phyloP scores from a whole-genome alignment of 2,797 vertebrate species.

The Macropodus opercularis region DNA sequence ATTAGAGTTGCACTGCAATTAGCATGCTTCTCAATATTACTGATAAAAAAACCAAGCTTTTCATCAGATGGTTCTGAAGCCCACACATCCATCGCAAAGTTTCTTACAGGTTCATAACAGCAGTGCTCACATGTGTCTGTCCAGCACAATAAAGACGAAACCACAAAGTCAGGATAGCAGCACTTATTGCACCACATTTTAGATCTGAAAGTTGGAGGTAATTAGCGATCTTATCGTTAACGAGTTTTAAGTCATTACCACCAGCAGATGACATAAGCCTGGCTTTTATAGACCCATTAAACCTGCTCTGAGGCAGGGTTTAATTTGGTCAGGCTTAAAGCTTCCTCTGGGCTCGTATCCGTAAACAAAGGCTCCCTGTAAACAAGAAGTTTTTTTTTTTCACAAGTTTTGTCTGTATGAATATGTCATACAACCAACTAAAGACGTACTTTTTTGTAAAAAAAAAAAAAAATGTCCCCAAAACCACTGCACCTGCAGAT shows the following conservation, averaged over 20 bases:
- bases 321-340: conserved; percentile 59
- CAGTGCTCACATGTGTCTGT: conserved; percentile 19
- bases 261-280: conserved; percentile 63
- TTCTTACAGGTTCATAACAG: conserved; percentile 11
- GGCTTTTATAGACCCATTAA: conserved; percentile 69
- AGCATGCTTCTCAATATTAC: background rate
- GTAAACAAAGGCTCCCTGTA: conserved; percentile 40
- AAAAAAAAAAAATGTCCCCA: conserved; percentile 31
- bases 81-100: background rate
- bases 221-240: conserved; percentile 71
- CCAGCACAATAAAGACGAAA: conserved; percentile 38
- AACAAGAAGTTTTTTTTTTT: conserved; percentile 26
- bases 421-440: conserved; percentile 7
- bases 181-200: conserved; percentile 52
- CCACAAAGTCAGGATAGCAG: conserved; percentile 48
- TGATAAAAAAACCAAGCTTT: background rate
- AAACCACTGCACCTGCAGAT: conserved; percentile 66
- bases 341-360: conserved; percentile 46
- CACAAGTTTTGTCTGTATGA: conserved; percentile 28
- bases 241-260: conserved; percentile 69
- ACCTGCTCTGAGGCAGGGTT: conserved; percentile 48
- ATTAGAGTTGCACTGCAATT: background rate
- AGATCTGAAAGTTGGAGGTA: conserved; percentile 55
- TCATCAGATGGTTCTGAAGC: background rate
- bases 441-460: conserved; percentile 3